phyloP scores from a whole-genome alignment of 2,888 invertebrate species.

The Lasioglossum calceatum region DNA sequence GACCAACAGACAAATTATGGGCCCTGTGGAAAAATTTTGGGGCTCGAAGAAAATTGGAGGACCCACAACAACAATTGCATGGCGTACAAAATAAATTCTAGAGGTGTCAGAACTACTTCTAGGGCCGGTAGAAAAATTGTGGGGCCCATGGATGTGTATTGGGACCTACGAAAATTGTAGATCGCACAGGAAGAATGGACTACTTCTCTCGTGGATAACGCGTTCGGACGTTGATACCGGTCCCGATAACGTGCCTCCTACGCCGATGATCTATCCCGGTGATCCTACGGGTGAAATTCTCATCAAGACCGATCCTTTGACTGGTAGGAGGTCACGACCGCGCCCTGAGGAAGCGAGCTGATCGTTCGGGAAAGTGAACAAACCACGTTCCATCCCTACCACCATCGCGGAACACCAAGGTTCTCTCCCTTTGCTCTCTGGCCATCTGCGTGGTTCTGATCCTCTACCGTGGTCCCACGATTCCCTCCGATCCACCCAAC shows the following conservation, averaged over 20 bases:
- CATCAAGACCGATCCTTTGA: slow-evolving; percentile 63
- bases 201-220: too few species aligned
- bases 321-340: slow-evolving; percentile 81
- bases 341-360: slow-evolving; percentile 81
- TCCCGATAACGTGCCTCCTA: slow-evolving; percentile 2
- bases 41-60: too few species aligned
- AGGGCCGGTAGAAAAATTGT: too few species aligned
- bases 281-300: slow-evolving; percentile 60
- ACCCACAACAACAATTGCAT: too few species aligned
- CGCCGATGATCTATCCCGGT: slow-evolving; percentile 17
- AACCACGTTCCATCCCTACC: slow-evolving; percentile 84
- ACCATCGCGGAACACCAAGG: slow-evolving; percentile 73
- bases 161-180: too few species aligned
- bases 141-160: too few species aligned
- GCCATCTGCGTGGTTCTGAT: slow-evolving; percentile 64
- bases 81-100: too few species aligned
- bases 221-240: slow-evolving; percentile 14
- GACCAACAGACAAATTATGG: too few species aligned
- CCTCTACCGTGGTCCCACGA: slow-evolving; percentile 70
- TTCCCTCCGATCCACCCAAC: slow-evolving; percentile 61
- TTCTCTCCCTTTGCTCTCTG: slow-evolving; percentile 72
- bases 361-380: slow-evolving; percentile 83
- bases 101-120: too few species aligned
- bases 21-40: too few species aligned
- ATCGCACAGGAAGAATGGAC: too few species aligned